Conservation (phyloP, 1,140 invertebrate species). For the Nephila pilipes region DNA sequence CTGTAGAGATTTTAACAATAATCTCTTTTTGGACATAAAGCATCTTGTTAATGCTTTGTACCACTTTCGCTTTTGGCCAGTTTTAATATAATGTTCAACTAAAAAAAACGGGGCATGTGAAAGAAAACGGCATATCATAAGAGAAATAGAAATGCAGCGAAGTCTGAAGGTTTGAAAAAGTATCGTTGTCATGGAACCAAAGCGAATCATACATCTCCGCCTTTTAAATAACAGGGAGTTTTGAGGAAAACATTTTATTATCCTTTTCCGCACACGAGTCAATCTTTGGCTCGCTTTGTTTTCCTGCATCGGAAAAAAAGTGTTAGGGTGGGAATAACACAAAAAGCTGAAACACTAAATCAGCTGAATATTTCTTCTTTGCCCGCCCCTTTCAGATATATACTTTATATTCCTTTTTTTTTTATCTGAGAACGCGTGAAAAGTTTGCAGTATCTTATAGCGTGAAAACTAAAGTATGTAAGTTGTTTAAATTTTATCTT, state of each 20-base stretch:
- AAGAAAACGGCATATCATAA: not conserved
- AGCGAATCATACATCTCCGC: not conserved
- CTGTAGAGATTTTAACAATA: too few species aligned
- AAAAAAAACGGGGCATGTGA: not conserved
- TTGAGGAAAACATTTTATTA: slow-evolving; percentile 26
- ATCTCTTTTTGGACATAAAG: too few species aligned
- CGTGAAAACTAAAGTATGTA: too few species aligned
- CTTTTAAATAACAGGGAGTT: not conserved
- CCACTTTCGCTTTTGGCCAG: not conserved
- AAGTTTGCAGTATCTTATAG: not conserved
- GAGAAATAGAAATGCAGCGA: not conserved
- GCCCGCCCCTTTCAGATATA: not conserved
- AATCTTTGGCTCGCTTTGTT: not conserved
- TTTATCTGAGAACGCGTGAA: not conserved
- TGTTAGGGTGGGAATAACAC: not conserved
- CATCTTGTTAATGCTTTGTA: not conserved
- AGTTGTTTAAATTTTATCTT: too few species aligned
- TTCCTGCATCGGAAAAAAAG: not conserved
- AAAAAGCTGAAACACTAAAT: not conserved
- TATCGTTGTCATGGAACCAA: not conserved
- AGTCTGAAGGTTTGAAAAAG: not conserved
- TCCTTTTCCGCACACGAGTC: not conserved
- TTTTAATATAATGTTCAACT: not conserved
- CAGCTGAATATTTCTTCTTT: not conserved
- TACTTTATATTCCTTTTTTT: not conserved